Conservation (phyloP, 1,140 invertebrate genomes). For the Calephelis nemesis region DNA sequence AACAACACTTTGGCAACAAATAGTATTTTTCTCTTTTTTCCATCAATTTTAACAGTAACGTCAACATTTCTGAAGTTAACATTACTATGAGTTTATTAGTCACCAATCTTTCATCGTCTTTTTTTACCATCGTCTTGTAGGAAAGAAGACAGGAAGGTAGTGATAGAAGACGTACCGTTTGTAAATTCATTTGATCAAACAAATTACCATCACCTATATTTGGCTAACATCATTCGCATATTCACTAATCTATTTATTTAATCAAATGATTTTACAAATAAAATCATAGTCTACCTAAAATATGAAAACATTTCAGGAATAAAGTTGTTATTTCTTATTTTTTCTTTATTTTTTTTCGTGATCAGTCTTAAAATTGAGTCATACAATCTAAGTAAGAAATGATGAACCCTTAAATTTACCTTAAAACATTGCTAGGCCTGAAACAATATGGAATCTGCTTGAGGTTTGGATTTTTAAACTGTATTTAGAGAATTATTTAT, state of each 20-base stretch:
- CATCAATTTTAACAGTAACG: conserved; percentile 68
- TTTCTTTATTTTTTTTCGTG: conserved; percentile 48
- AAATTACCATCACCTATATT: conserved; percentile 44
- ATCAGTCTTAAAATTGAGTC: conserved; percentile 79
- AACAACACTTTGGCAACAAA: conserved; percentile 79
- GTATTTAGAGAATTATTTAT: conserved; percentile 35
- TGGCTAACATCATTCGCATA: conserved; percentile 53
- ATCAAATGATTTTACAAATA: conserved; percentile 41
- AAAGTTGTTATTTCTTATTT: conserved; percentile 51
- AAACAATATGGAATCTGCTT: conserved; percentile 56
- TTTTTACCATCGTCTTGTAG: conserved; percentile 60
- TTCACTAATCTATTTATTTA: conserved; percentile 39
- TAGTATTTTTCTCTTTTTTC: conserved; percentile 66
- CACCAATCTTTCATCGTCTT: conserved; percentile 52
- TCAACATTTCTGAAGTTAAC: conserved; percentile 64
- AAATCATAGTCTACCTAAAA: conserved; percentile 48
- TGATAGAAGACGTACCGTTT: conserved; percentile 44
- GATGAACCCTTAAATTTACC: conserved; percentile 68
- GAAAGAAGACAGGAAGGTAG: conserved; percentile 66
- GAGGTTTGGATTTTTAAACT: conserved; percentile 43
- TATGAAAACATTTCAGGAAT: conserved; percentile 61
- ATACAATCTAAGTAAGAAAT: conserved; percentile 76
- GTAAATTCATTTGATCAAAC: conserved; percentile 33
- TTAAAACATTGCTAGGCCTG: conserved; percentile 72
- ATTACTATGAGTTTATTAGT: conserved; percentile 51